Evolutionary conservation across 2,888 invertebrate species (phyloP).

Genomic region (Xestia rhomboidea): DNA sequence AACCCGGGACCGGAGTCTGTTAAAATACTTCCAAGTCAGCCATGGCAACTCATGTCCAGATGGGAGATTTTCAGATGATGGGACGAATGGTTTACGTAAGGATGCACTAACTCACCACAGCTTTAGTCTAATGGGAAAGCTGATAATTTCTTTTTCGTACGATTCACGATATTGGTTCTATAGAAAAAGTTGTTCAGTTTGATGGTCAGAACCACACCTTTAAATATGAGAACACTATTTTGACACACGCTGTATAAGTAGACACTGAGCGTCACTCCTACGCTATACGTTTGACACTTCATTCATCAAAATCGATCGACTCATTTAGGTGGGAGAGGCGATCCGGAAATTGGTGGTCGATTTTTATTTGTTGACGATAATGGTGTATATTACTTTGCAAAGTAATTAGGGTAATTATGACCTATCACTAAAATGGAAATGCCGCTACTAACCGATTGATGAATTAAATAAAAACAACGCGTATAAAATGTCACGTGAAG

Average conservation of each 20-base stretch:
- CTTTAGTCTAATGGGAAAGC: neutral
- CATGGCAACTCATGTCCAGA: too few species aligned
- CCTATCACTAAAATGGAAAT: neutral
- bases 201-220: neutral
- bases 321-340: conserved; percentile 12
- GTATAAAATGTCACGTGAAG: neutral
- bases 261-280: neutral
- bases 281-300: conserved; percentile 43
- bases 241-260: neutral
- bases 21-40: too few species aligned
- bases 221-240: neutral
- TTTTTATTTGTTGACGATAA: conserved; percentile 8
- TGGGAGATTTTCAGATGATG: too few species aligned
- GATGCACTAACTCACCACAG: too few species aligned
- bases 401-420: neutral
- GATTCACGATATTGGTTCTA: neutral
- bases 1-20: too few species aligned
- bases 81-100: too few species aligned
- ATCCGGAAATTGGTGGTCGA: neutral
- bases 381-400: neutral
- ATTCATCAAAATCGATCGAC: conserved; percentile 55
- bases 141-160: neutral
- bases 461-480: neutral
- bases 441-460: neutral
- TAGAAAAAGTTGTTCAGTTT: neutral